A percentile compares a stretch with the other conserved stretches of the same genome.
phyloP scores from a whole-genome alignment of 2,888 invertebrate genomes.

The Dinocampus coccinellae region DNA sequence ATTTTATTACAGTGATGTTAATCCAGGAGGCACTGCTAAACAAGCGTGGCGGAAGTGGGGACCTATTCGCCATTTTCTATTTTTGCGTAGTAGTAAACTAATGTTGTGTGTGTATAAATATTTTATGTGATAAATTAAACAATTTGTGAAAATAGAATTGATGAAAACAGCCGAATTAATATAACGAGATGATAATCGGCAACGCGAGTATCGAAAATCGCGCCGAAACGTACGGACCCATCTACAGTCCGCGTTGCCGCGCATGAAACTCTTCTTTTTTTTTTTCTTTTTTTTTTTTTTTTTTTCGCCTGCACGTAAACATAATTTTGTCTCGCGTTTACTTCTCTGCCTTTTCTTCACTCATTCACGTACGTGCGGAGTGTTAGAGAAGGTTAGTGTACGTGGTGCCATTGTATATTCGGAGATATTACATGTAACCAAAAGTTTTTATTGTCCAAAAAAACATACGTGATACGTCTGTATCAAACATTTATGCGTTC shows the following conservation, averaged over 20 bases:
- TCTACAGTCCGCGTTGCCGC: constrained; percentile 52
- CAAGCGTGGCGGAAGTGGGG: constrained; percentile 54
- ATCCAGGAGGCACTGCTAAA: constrained; percentile 60
- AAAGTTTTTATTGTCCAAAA: neutral
- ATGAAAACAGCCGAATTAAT: constrained; percentile 28
- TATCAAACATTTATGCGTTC: neutral
- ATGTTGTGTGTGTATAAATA: constrained; percentile 62
- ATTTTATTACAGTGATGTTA: constrained; percentile 35
- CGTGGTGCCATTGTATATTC: neutral
- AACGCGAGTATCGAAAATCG: constrained; percentile 53
- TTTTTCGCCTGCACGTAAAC: constrained; percentile 20
- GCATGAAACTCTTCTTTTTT: constrained; percentile 44
- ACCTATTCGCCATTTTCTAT: constrained; percentile 67
- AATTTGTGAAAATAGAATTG: constrained; percentile 48
- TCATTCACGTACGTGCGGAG: constrained; percentile 25
- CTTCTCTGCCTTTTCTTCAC: constrained; percentile 41
- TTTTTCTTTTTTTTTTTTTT: neutral
- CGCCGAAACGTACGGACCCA: constrained; percentile 46
- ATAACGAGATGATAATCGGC: constrained; percentile 57
- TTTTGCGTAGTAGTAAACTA: constrained; percentile 67
- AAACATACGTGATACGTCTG: neutral
- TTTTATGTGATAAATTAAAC: constrained; percentile 62
- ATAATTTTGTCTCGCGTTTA: constrained; percentile 25
- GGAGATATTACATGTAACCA: neutral
- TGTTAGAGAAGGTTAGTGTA: constrained; percentile 12